phyloP scores from a whole-genome alignment of 2,797 vertebrate species.

The Xyrichtys novacula region DNA sequence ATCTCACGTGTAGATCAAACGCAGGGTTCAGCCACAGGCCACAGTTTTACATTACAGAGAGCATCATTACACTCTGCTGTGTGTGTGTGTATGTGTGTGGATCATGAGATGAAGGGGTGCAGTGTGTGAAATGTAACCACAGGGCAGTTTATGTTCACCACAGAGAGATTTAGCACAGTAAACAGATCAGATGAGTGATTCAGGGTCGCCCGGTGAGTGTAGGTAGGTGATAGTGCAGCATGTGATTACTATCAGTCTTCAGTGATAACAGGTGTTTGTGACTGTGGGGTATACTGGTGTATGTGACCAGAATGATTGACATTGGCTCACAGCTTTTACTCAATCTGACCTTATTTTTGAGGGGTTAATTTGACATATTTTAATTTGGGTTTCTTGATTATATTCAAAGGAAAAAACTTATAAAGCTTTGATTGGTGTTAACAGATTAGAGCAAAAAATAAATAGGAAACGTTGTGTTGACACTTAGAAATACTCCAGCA shows the following conservation, averaged over 20 bases:
- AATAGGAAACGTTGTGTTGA: too few relatives aligned
- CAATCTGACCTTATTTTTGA: background rate
- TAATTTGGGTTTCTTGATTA: background rate
- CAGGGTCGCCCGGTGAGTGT: background rate
- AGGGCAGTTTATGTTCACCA: conserved; percentile 12
- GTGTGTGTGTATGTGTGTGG: conserved; percentile 2
- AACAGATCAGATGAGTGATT: background rate
- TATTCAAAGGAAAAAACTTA: conserved; percentile 4
- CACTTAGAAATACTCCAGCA: too few relatives aligned
- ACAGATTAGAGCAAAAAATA: too few relatives aligned
- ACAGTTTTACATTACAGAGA: conserved; percentile 24
- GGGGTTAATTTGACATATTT: background rate
- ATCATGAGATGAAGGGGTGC: background rate
- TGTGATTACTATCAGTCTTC: conserved; percentile 9
- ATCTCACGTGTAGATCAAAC: conserved; percentile 7
- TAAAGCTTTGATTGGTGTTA: too few relatives aligned
- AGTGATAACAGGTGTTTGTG: background rate
- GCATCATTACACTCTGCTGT: background rate
- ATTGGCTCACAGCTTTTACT: background rate
- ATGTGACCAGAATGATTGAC: conserved; percentile 6
- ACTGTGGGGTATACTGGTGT: background rate
- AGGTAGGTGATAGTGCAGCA: background rate
- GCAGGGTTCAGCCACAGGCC: conserved; percentile 14
- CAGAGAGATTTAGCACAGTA: background rate
- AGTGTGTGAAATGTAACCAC: background rate